These are phyloP conservation scores for Drosophila lacteicornis DNA, from an alignment of 1,140 invertebrate species.

Conservation along the genomic window DNA sequence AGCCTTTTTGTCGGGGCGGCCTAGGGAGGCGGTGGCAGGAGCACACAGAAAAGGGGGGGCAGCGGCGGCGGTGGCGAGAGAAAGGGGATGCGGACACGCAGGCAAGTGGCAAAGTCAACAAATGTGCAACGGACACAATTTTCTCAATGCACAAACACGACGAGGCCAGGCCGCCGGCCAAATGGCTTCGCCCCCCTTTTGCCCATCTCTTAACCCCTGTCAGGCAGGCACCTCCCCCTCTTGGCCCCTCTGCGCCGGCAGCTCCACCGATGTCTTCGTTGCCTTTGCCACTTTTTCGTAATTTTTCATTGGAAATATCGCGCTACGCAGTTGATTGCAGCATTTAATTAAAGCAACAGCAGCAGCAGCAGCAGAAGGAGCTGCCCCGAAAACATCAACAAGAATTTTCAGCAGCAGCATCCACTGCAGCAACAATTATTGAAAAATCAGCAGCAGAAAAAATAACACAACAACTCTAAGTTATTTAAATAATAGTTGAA, in stretches of 20 bases:
- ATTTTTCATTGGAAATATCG: slow-evolving; percentile 83
- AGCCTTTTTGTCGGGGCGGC: slow-evolving; percentile 52
- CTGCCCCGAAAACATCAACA: slow-evolving; percentile 18
- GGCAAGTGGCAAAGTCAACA: slow-evolving; percentile 82
- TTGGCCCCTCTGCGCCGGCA: slow-evolving; percentile 8
- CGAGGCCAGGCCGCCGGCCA: slow-evolving; percentile 60
- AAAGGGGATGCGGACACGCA: slow-evolving; percentile 9
- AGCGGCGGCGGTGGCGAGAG: neutral
- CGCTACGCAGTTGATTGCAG: slow-evolving; percentile 83
- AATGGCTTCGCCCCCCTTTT: slow-evolving; percentile 40
- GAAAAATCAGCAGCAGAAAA: too few relatives aligned
- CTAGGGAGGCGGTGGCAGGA: neutral
- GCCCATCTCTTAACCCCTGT: slow-evolving; percentile 11
- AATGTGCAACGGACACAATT: slow-evolving; percentile 81
- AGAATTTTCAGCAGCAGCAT: slow-evolving; percentile 14
- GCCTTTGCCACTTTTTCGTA: slow-evolving; percentile 72
- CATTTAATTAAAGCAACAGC: slow-evolving; percentile 81
- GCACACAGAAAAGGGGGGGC: neutral
- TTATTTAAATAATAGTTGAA: neutral
- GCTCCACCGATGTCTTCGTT: slow-evolving; percentile 25
- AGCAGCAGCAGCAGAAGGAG: slow-evolving; percentile 41
- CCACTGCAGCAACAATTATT: slow-evolving; percentile 25
- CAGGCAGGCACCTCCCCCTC: slow-evolving; percentile 6
- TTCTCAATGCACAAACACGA: slow-evolving; percentile 79
- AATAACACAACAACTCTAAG: too few relatives aligned